A percentile compares a stretch with the other conserved stretches of the same genome.
Evolutionary conservation across 2,113 vertebrate species (phyloP).

Genomic region (Sturnus vulgaris): DNA sequence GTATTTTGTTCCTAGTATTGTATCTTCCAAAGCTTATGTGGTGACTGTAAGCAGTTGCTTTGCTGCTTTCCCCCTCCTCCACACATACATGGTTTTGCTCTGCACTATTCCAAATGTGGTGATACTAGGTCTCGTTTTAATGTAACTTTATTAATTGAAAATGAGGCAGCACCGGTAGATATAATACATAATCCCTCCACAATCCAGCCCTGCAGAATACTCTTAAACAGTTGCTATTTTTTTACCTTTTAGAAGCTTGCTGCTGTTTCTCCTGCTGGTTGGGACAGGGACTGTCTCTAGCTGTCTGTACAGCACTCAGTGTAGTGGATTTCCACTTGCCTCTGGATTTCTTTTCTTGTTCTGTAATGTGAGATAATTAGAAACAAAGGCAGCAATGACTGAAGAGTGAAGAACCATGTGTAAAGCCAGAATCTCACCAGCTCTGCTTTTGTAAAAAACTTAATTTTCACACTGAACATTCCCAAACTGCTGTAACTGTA

Average conservation of each 20-base stretch:
- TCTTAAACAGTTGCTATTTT: neutral
- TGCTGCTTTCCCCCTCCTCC: rapidly evolving
- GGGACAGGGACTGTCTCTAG: neutral
- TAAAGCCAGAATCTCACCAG: neutral
- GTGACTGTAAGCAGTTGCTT: neutral
- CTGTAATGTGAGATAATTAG: neutral
- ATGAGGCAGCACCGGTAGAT: neutral
- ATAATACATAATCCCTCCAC: neutral
- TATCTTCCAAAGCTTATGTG: neutral
- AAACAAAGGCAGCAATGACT: neutral
- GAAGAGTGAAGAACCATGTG: neutral
- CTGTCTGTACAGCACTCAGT: neutral
- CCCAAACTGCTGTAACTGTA: conserved; percentile 20
- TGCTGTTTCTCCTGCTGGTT: neutral
- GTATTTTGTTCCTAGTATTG: neutral
- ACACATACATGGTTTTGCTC: neutral
- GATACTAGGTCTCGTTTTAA: neutral
- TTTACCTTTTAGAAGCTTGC: neutral
- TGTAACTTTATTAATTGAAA: neutral
- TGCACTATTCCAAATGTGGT: neutral
- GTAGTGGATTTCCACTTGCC: neutral
- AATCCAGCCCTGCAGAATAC: neutral
- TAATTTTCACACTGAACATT: conserved; percentile 29
- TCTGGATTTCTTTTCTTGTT: neutral
- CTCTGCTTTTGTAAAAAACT: neutral